These are phyloP conservation scores for Ctenoplectra terminalis DNA, from an alignment of 1,140 invertebrate species.

Conservation along the genomic window DNA sequence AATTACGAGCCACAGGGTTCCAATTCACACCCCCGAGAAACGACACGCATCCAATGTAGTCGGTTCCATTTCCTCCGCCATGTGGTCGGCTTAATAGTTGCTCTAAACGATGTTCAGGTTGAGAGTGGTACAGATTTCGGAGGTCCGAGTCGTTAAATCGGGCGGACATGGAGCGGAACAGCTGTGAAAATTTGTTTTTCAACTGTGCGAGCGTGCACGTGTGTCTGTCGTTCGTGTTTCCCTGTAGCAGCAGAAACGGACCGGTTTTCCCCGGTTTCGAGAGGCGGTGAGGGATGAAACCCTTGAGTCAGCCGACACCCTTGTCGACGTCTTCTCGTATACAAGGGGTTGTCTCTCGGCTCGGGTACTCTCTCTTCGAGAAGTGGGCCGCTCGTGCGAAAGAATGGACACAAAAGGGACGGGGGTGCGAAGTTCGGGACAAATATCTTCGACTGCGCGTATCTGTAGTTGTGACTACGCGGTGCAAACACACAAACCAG, in stretches of 20 bases:
- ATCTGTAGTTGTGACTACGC: not conserved
- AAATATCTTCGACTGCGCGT: conserved; percentile 3
- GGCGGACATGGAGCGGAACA: conserved; percentile 47
- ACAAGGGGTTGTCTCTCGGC: conserved; percentile 53
- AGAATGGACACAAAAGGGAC: conserved; percentile 47
- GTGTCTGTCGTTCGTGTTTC: not conserved
- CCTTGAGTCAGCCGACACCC: conserved; percentile 66
- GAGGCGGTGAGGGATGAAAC: conserved; percentile 56
- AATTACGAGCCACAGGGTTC: not conserved
- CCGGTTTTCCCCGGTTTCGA: conserved; percentile 44
- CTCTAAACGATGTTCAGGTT: conserved; percentile 14
- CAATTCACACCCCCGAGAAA: not conserved
- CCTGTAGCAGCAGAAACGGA: conserved; percentile 13
- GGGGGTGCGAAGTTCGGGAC: not conserved
- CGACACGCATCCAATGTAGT: too few relatives aligned
- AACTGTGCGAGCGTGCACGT: not conserved
- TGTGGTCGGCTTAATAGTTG: conserved; percentile 36
- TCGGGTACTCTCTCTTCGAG: not conserved
- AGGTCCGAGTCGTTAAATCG: conserved; percentile 57
- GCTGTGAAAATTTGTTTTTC: conserved; percentile 69
- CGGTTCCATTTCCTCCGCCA: not conserved
- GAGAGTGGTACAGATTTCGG: conserved; percentile 9
- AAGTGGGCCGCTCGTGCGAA: conserved; percentile 37
- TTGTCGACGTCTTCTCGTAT: conserved; percentile 47
- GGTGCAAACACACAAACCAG: not conserved